Evolutionary conservation across 2,888 invertebrate species (phyloP), one percentile per base, ranked within the genome.

Genomic region (Cephus runcator): DNA sequence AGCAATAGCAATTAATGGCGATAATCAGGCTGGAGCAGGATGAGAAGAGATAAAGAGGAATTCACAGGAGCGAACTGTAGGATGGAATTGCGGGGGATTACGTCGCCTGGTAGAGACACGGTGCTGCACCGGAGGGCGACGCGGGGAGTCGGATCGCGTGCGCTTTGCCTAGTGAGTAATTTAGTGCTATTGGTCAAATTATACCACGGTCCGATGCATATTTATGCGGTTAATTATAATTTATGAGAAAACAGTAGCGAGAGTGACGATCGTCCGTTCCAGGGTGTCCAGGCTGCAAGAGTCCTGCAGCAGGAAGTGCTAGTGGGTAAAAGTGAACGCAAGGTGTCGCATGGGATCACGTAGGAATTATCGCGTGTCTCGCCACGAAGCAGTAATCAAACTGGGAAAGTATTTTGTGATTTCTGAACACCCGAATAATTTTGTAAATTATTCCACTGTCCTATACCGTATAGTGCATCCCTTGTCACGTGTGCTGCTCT

Each of bases 141-240:
- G 56, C 2, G 15, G 56, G 6, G 2, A 85, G 84, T 85, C 86
- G 85, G 81, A 81, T 82, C 81, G 78, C 76, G 81, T 80, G 81
- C 79, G 81, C 84, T 85, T 84, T 83, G 83, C 85, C 85, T 87
- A 88, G 85, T 87, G 89, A 88, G 89, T 91, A 90, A 90, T 91
- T 91, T 90, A 90, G 90, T 89, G 90, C 91, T 90, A 89, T 90
- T 90, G 91, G 89, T 88, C 90, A 88, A 91, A 91, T 91, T 90
- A 90, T 89, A 89, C 90, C 88, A 90, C 89, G 91, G 86, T 88
- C 87, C 86, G 88, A 90, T 90, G 90, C 90, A 90, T 90, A 90
- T 91, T 91, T 90, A 90, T 90, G 90, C 88, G 88, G 88, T 89
- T 91, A 89, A 91, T 90, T 90, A 90, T 90, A 90, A 90, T 91